Percentiles rank a stretch among this genome's conserved stretches.
These are phyloP conservation scores for Gibbula magus DNA, from an alignment of 2,888 invertebrate genomes.

Conservation along the genomic window DNA sequence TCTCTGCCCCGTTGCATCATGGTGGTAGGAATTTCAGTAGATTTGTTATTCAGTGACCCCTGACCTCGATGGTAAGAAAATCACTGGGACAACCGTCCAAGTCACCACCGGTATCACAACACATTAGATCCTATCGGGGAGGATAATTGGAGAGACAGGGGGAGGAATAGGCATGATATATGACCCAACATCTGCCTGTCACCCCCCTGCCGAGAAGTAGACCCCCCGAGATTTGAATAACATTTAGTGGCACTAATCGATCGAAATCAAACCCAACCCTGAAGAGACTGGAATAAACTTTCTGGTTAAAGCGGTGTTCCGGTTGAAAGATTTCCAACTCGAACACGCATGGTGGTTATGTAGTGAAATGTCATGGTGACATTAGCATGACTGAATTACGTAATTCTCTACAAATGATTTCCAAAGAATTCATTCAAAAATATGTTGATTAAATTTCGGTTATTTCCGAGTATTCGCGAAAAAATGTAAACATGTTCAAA, in stretches of 20 bases:
- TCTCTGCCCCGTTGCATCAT: background rate
- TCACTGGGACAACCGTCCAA: background rate
- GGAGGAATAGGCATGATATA: background rate
- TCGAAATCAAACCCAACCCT: background rate
- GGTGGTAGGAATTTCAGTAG: background rate
- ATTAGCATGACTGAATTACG: no score
- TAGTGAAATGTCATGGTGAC: no score
- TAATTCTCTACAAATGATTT: no score
- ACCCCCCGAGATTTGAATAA: background rate
- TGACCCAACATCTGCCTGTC: constrained; percentile 13
- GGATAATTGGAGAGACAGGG: background rate
- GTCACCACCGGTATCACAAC: background rate
- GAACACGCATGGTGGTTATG: no score
- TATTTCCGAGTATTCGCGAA: no score
- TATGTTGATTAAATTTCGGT: no score
- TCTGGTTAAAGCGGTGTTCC: background rate
- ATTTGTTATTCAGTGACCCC: background rate
- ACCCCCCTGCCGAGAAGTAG: background rate
- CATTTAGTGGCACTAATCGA: constrained; percentile 17
- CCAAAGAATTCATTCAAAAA: no score
- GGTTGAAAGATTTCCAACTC: no score
- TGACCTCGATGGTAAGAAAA: background rate
- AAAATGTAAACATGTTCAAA: no score
- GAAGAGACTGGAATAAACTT: background rate
- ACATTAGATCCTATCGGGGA: background rate